Evolutionary conservation across 2,113 vertebrate genomes (phyloP), one percentile per base, ranked within the genome.

Genomic region (Lophotis ruficrista): DNA sequence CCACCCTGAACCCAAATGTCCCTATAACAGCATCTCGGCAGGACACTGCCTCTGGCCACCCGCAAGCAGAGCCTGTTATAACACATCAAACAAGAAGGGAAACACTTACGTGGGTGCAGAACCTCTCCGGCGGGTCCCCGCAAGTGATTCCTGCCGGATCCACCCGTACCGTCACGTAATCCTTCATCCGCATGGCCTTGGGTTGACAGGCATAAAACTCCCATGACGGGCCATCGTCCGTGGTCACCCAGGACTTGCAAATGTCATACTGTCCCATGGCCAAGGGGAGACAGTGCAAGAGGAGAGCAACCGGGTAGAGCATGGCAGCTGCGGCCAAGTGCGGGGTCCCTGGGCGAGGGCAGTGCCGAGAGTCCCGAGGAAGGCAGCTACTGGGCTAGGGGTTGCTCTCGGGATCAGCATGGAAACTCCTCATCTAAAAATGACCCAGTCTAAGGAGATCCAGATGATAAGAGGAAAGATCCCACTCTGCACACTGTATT

Each of bases 181-280:
- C 99, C 98, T 99, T 99, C 98, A 99, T 98, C 92, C 98, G 87
- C 97, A 98, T 98, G 65, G 98, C 81, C 97, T 99, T 99, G 87
- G 99, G 99, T 95, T 99, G 99, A 94, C 99, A 99, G 16, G 99
- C 99, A 3, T 99, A 99, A 81, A 99, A 99, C 97, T 99, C 99
- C 99, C 99, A 99, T 54, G 99, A 98, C 0, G 99, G 99, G 93
- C 99, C 99, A 68, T 99, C 99, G 20, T 99, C 99, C 4, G 99
- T 99, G 97, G 98, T 99, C 98, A 99, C 99, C 98, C 99, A 99
- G 97, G 99, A 99, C 96, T 99, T 99, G 98, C 99, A 99, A 98
- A 99, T 98, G 96, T 99, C 99, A 92, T 99, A 99, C 97, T 99
- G 99, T 97, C 98, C 99, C 96, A 98, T 96, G 77, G 98, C 98